Base-by-base conservation (phyloP, 2,113 vertebrate genomes). In the Ceratotherium simum region DNA sequence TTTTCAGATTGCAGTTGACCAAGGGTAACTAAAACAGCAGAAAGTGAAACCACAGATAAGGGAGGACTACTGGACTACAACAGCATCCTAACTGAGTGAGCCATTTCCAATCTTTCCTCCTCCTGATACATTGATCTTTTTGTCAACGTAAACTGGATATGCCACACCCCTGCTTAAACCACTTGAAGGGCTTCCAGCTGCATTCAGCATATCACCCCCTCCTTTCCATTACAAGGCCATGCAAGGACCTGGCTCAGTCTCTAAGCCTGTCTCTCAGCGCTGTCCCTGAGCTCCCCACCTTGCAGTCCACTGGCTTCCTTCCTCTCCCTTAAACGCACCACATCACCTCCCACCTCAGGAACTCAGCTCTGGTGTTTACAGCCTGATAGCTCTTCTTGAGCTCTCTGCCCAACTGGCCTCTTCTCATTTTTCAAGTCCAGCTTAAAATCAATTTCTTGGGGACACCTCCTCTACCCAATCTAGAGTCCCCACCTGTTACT, bases 241-340 rank as follows among this genome's bases (percentile, higher is more conserved):
- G n/a, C 17, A 4, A 87, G 56, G 29, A 39, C 13, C 36, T 36
- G 83, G 65, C 25, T 69, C 27, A 12, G 25, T 64, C 65, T 85
- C 54, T n/a, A 17, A 4, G 8, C n/a, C 27, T 42, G 4, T 25
- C 69, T 17, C 14, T 42, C 48, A 6, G 1, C 5, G 1, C 23
- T 12, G 9, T 2, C 14, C 51, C 9, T 14, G 12, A 90, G 8
- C 18, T 14, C 31, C 1, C 1, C 5, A 58, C 36, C 64, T 6
- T 54, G 85, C 56, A 69, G 18, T 17, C 58, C 25, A 17, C 13
- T 4, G 16, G 39, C 42, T 27, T 48, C n/a, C n/a, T 48, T 51
- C n/a, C n/a, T 70, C 42, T 11, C 62, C 70, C 64, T 69, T 42
- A 21, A 18, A 36, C 2, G 83, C 27, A 65, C 21, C 82, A 17